Conservation (phyloP, 2,113 vertebrate genomes). For the Brienomyrus brachyistius region DNA sequence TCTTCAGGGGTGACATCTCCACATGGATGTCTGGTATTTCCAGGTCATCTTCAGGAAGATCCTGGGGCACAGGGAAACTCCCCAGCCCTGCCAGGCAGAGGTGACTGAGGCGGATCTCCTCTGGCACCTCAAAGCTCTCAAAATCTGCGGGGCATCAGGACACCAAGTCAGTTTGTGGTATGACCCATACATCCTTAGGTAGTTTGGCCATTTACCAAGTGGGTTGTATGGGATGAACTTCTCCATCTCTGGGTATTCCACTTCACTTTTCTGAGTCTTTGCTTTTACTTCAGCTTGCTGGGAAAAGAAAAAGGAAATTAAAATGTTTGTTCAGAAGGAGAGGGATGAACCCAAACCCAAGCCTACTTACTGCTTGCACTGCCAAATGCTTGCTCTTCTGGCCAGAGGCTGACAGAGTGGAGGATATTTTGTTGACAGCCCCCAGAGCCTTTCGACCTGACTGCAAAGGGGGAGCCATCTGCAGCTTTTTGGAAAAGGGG, state of each 20-base stretch:
- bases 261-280: neutral
- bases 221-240: conserved; percentile 39
- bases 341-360: neutral
- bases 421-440: conserved; percentile 29
- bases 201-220: conserved; percentile 22
- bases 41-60: conserved; percentile 23
- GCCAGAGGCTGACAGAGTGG: neutral
- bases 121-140: conserved; percentile 31
- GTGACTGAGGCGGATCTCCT: conserved; percentile 33
- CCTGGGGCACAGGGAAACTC: neutral
- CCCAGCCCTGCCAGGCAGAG: conserved; percentile 35
- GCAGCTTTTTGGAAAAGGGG: conserved; percentile 20
- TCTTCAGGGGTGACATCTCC: conserved; percentile 30
- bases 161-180: neutral
- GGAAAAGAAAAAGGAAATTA: neutral
- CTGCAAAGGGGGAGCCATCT: neutral
- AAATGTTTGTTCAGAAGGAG: neutral
- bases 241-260: conserved; percentile 38
- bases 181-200: neutral
- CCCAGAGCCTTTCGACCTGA: conserved; percentile 36
- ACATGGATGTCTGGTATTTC: conserved; percentile 4
- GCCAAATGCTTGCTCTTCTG: conserved; percentile 18
- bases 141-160: conserved; percentile 24
- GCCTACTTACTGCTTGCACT: conserved; percentile 1
- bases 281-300: conserved; percentile 13